Base-by-base conservation (phyloP, 1,140 invertebrate genomes). In the Micrasema longulum region DNA sequence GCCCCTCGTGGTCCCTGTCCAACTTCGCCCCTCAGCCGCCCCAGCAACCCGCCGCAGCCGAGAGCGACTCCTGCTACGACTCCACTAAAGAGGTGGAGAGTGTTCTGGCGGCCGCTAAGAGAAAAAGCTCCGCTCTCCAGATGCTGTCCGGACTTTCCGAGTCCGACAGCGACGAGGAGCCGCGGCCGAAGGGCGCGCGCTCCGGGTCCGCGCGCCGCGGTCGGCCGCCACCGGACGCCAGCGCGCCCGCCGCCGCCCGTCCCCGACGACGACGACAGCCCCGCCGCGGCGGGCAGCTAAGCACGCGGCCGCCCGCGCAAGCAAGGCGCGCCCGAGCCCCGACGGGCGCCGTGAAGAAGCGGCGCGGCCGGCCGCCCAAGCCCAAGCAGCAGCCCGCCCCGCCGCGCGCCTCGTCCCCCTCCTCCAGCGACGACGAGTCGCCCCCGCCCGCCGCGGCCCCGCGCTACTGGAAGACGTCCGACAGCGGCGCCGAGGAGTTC, bases 101-200 rank as follows among this genome's bases (percentile, higher is more conserved):
- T 65, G 83, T 84, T 0, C 76, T 87, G 12, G 84, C 83, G 3
- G 82, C 84, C 65, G 83, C 84, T 38, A 84, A 83, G 69, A 80
- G 75, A 52, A 84, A 84, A 71, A 79, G 82, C 77, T 31, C 26
- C 26, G 7, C 3, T 16, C 69, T 69, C 35, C 45, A 75, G 71
- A 47, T 70, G 3, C 26, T 75, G 9, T 75, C 74, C 2, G 64
- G 68, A 16, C 47, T 76, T 2, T 71, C 74, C 11, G 66, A 72
- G 35, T 76, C 74, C 1, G 68, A 66, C 35, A 60, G 67, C 18
- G 43, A 38, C 6, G 41, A 45, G 14, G 38, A 47, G n/a, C 31
- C 26, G 22, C 26, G 41, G 22, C 18, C 11, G 12, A 63, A 14
- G 0, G 50, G 57, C 41, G 69, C 36, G 65, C 73, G 9, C 35